These are phyloP conservation scores for Bombycilla garrulus DNA, from an alignment of 2,113 vertebrate genomes.

Conservation along the genomic window DNA sequence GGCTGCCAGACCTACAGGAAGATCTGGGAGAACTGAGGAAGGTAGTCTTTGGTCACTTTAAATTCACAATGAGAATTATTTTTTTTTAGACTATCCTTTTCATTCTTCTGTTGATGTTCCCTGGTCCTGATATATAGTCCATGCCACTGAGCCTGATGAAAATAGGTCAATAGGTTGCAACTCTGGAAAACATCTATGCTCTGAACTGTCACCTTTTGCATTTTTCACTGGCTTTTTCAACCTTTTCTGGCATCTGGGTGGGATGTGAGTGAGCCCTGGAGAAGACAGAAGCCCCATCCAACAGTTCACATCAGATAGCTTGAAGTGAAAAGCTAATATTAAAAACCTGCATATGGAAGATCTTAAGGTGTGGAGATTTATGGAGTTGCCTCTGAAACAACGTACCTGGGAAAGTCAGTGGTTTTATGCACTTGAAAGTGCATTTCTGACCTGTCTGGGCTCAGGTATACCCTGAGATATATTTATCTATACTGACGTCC, in stretches of 20 bases:
- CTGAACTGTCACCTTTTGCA: not conserved
- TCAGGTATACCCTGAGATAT: not conserved
- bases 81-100: not conserved
- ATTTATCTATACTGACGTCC: not conserved
- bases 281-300: not conserved
- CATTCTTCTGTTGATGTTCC: not conserved
- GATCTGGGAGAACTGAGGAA: not conserved
- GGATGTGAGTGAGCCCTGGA: not conserved
- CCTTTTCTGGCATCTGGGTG: not conserved
- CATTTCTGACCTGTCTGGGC: not conserved
- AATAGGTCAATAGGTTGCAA: not conserved
- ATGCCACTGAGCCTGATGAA: not conserved
- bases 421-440: not conserved
- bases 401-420: not conserved
- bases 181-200: not conserved
- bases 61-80: not conserved
- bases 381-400: not conserved
- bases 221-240: not conserved
- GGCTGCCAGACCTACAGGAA: not conserved
- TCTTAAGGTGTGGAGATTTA: not conserved
- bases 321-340: not conserved
- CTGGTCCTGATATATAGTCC: not conserved
- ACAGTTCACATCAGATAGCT: not conserved
- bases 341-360: slow-evolving; percentile 15
- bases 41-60: not conserved